Evolutionary conservation across 2,888 invertebrate genomes (phyloP), one percentile per base, ranked within the genome.

Genomic region (Glaucopsyche alexis): DNA sequence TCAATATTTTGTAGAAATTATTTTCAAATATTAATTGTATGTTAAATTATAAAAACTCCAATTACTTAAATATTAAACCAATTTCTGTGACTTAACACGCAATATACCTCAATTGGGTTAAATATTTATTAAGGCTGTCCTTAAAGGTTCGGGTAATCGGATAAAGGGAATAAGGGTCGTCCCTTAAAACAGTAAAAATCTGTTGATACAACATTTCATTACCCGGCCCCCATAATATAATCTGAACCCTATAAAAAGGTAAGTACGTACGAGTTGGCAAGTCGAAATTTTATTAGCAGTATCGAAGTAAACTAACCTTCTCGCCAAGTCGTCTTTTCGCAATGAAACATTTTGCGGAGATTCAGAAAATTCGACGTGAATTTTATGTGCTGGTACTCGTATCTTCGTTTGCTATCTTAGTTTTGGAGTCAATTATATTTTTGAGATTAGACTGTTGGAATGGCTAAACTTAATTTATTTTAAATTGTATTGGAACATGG

Each of bases 101-200:
- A n/a, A 19, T 11, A 29, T 11, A 29, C 7, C 2, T 55, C 7
- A 55, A 55, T 60, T 13, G 60, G 38, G 29, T 60, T 13, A 38
- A 60, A 60, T 60, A 29, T 60, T 60, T 60, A 38, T 60, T 38
- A 60, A 14, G 60, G 7, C 29, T 60, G 6, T 60, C 42, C 42
- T 8, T 42, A 42, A 42, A 42, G 6, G n/a, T 52, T 55, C 0
- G 55, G 60, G 60, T 38, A 60, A 60, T 60, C 60, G 29, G 60
- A 60, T 60, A 60, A 60, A 60, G 29, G 29, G 60, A 60, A 29
- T 29, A 29, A 13, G 19, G 13, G 55, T 19, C 55, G 19, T 55
- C 60, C 55, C 60, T 60, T 38, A 38, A 14, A 60, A 60, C 60
- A 60, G 60, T 60, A 60, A 60, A 60, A 60, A 60, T 60, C 60